These are phyloP conservation scores for Salmo trutta DNA, from an alignment of 2,797 vertebrate genomes.

Conservation along the genomic window DNA sequence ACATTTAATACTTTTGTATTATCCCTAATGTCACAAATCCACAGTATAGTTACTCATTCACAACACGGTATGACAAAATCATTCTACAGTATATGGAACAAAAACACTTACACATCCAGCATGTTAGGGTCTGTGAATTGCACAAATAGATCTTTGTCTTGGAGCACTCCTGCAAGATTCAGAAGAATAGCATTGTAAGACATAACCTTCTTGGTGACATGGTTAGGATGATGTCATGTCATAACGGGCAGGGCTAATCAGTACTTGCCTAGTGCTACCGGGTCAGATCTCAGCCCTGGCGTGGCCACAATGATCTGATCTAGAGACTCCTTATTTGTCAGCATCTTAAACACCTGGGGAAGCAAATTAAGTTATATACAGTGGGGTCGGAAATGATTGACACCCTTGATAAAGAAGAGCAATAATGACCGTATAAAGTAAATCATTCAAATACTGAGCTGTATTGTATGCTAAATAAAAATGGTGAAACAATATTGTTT, in stretches of 20 bases:
- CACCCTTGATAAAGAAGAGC: no score
- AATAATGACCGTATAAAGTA: no score
- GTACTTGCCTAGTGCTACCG: slow-evolving; percentile 87
- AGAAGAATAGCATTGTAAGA: slow-evolving; percentile 1
- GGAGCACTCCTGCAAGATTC: slow-evolving; percentile 84
- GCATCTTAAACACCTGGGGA: slow-evolving; percentile 93
- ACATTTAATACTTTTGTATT: background rate
- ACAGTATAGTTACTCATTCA: background rate
- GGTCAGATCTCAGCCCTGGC: slow-evolving; percentile 90
- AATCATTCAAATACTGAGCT: no score
- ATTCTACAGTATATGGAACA: background rate
- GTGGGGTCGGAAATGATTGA: no score
- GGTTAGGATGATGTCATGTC: background rate
- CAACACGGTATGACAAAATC: background rate
- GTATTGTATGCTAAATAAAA: no score
- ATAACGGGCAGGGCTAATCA: background rate
- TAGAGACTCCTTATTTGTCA: slow-evolving; percentile 93
- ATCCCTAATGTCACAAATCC: background rate
- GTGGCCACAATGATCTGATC: slow-evolving; percentile 97
- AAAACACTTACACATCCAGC: slow-evolving; percentile 88
- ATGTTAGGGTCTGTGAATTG: slow-evolving; percentile 96
- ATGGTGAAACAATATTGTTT: no score
- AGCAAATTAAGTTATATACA: background rate
- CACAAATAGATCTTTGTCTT: slow-evolving; percentile 99
- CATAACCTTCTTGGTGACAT: slow-evolving; percentile 7